phyloP scores from a whole-genome alignment of 2,888 invertebrate genomes.

The Tricholauxania praeusta region DNA sequence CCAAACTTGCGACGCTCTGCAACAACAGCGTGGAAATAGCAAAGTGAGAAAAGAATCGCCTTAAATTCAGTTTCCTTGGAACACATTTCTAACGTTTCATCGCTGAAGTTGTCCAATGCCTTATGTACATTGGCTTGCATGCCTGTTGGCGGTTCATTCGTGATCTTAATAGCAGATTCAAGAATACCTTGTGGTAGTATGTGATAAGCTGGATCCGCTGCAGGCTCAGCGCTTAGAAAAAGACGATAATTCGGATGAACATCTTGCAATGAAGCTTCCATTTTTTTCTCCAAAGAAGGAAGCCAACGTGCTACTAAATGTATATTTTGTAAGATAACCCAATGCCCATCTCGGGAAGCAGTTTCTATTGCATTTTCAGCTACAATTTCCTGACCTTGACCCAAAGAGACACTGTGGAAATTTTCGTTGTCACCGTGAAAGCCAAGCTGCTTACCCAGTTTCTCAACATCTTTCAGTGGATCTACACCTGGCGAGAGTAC shows the following conservation, averaged over 20 bases:
- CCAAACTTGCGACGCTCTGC: constrained; percentile 90
- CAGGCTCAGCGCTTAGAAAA: constrained; percentile 91
- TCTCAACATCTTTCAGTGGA: constrained; percentile 93
- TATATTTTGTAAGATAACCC: constrained; percentile 94
- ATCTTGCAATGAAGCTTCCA: constrained; percentile 82
- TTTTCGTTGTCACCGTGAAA: constrained; percentile 84
- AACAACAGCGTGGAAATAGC: constrained; percentile 96
- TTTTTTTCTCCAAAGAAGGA: constrained; percentile 87
- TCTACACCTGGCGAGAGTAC: constrained; percentile 95
- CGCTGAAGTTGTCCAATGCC: constrained; percentile 90
- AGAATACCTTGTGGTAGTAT: constrained; percentile 88
- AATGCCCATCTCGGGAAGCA: constrained; percentile 83
- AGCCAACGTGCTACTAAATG: constrained; percentile 93
- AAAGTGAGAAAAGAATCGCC: constrained; percentile 86
- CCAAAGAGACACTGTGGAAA: constrained; percentile 93
- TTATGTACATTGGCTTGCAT: constrained; percentile 96
- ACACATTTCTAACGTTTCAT: constrained; percentile 93
- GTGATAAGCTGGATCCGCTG: constrained; percentile 75
- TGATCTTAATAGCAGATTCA: constrained; percentile 94
- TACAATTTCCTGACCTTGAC: constrained; percentile 94
- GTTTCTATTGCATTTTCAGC: constrained; percentile 89
- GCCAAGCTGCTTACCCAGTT: constrained; percentile 83
- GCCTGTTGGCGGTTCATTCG: constrained; percentile 95
- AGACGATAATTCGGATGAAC: constrained; percentile 77
- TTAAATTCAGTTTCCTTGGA: constrained; percentile 95